These are phyloP conservation scores for Drosophila lacteicornis DNA, from an alignment of 1,140 invertebrate genomes.

Conservation along the genomic window DNA sequence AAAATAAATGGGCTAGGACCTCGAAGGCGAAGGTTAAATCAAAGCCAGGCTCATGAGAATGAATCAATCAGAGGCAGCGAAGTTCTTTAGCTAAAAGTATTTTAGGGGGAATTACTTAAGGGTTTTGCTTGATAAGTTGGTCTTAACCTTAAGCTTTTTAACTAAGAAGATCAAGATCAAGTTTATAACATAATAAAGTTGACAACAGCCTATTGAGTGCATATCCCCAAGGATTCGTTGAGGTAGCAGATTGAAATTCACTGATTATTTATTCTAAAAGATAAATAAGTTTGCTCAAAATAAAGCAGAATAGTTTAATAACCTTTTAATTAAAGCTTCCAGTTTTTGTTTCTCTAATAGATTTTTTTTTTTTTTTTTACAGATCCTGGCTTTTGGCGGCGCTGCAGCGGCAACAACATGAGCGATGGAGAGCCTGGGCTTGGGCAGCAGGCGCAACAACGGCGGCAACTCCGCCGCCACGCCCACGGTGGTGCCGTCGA, in stretches of 20 bases:
- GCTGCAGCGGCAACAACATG: slow-evolving; percentile 62
- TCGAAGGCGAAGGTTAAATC: neutral
- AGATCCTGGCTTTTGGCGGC: slow-evolving; percentile 5
- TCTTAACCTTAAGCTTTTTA: no score
- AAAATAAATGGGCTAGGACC: slow-evolving; percentile 6
- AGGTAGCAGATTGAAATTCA: slow-evolving; percentile 49
- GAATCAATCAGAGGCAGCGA: neutral
- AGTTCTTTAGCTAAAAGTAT: neutral
- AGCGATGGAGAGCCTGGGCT: slow-evolving; percentile 82
- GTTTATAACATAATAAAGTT: slow-evolving; percentile 40
- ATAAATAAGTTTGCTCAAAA: no score
- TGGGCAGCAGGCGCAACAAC: slow-evolving; percentile 77
- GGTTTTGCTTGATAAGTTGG: neutral
- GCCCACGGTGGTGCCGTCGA: slow-evolving; percentile 26
- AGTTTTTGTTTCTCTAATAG: neutral
- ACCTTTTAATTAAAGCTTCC: no score
- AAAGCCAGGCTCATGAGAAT: neutral
- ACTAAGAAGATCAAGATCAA: no score
- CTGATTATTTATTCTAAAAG: no score
- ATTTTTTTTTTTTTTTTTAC: neutral
- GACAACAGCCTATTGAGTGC: slow-evolving; percentile 49
- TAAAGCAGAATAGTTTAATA: neutral
- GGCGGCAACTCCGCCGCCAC: slow-evolving; percentile 32
- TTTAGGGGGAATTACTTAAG: neutral
- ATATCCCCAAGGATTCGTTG: slow-evolving; percentile 16